Evolutionary conservation across 2,888 invertebrate genomes (phyloP), one percentile per base, ranked within the genome.

Genomic region (Neoscelio sp.): DNA sequence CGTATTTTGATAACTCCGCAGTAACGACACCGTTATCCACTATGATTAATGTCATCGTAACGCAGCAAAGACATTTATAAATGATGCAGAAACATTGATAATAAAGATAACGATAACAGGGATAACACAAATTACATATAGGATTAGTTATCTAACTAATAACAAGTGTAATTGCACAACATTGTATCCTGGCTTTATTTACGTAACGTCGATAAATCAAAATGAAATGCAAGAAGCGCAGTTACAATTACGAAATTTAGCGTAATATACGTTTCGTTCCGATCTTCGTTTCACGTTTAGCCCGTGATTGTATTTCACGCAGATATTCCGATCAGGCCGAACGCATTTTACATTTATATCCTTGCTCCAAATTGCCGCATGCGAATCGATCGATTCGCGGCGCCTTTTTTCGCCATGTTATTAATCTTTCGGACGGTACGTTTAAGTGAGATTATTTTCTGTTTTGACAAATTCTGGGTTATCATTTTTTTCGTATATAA

Each of bases 331-430:
- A 73, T 73, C 78, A 56, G 48, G 67, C 60, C 60, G 70, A 52
- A 65, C 67, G 56, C 67, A 62, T 33, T 67, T 78, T 46, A 75
- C 64, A 56, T 77, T 56, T 60, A 67, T 76, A 78, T 80, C 80
- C 81, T 82, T 82, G 81, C 71, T 81, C 79, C 70, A 68, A 70
- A 76, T 76, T 65, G 62, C 48, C 35, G 73, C 74, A 48, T 56
- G 70, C 70, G 38, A 74, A 67, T 78, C 64, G 64, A 58, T 68
- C 67, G 44, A 30, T 65, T 54, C 62, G 76, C 71, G 28, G 58
- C 65, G 70, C 70, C 67, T 80, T 70, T 35, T 60, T 68, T 78
- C 68, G 62, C 68, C 54, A 78, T 50, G 33, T 48, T 30, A 52
- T 40, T 50, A 50, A 52, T 52, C 38, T n/a, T n/a, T n/a, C n/a